Evolutionary conservation across 2,888 invertebrate species (phyloP).

Genomic region (Philhelius pedissequus): DNA sequence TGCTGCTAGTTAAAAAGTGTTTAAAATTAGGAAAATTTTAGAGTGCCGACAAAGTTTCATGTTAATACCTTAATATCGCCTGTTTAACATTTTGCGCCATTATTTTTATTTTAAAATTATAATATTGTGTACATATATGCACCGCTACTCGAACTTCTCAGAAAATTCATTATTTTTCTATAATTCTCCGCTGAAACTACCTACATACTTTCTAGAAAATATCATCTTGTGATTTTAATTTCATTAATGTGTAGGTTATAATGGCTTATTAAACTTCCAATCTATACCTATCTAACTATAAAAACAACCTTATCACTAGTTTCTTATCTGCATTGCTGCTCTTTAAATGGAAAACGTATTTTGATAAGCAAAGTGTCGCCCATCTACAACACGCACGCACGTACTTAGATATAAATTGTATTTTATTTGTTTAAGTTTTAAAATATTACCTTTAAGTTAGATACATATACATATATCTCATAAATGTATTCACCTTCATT

Average conservation of each 20-base stretch:
- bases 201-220: no score
- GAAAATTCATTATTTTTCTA: no score
- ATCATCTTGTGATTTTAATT: no score
- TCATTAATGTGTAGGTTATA: neutral
- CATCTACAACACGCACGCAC: slow-evolving; percentile 2
- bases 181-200: no score
- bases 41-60: no score
- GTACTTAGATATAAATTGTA: neutral
- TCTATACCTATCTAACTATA: neutral
- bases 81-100: no score
- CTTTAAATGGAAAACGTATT: slow-evolving; percentile 20
- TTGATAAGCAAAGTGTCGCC: neutral
- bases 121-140: no score
- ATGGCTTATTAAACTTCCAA: neutral
- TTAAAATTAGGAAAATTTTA: no score
- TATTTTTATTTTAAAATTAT: no score
- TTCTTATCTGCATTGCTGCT: slow-evolving; percentile 41
- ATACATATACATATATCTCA: neutral
- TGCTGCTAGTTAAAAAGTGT: no score
- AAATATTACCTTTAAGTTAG: slow-evolving; percentile 12
- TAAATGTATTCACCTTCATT: neutral
- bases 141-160: no score
- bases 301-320: slow-evolving; percentile 30
- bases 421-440: neutral
- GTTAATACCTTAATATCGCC: no score